These are phyloP conservation scores for Acinonyx jubatus DNA, from an alignment of 2,113 vertebrate genomes.

Conservation along the genomic window DNA sequence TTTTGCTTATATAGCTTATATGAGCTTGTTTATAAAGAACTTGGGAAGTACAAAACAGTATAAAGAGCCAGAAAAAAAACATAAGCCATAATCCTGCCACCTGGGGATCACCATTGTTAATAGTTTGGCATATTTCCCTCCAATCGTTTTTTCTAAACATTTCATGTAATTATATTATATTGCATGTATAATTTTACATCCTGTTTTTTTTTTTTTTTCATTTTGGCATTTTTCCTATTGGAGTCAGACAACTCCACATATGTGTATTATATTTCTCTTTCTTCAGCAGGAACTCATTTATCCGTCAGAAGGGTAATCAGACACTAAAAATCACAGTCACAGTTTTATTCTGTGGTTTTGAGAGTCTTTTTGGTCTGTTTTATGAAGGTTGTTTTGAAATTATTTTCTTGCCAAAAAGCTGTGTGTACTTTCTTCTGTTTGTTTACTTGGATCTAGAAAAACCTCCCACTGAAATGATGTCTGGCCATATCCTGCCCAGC, in stretches of 20 bases:
- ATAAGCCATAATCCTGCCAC: background rate
- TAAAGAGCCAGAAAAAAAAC: background rate
- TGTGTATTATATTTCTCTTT: slow-evolving; percentile 57
- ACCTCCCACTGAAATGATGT: slow-evolving; percentile 58
- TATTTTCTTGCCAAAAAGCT: slow-evolving; percentile 61
- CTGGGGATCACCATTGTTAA: background rate
- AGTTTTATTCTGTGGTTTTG: slow-evolving; percentile 48
- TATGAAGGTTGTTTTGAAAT: slow-evolving; percentile 64
- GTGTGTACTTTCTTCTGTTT: slow-evolving; percentile 62
- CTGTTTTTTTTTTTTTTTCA: background rate
- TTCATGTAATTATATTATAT: slow-evolving; percentile 28
- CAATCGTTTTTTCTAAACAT: background rate
- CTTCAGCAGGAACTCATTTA: slow-evolving; percentile 46
- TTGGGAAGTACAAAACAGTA: slow-evolving; percentile 31
- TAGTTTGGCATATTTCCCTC: slow-evolving; percentile 1
- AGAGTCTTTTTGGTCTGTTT: slow-evolving; percentile 33
- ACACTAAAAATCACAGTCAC: slow-evolving; percentile 60
- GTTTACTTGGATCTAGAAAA: slow-evolving; percentile 71
- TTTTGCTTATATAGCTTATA: background rate
- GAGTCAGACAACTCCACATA: background rate
- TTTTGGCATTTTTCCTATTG: slow-evolving; percentile 1
- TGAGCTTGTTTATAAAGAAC: slow-evolving; percentile 1
- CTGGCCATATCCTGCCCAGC: slow-evolving; percentile 45
- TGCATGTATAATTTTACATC: slow-evolving; percentile 41
- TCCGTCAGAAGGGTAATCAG: slow-evolving; percentile 50